A percentile compares a stretch with the other conserved stretches of the same genome.
These are phyloP conservation scores for Hypomecis punctinalis DNA, from an alignment of 2,888 invertebrate species.

Conservation along the genomic window DNA sequence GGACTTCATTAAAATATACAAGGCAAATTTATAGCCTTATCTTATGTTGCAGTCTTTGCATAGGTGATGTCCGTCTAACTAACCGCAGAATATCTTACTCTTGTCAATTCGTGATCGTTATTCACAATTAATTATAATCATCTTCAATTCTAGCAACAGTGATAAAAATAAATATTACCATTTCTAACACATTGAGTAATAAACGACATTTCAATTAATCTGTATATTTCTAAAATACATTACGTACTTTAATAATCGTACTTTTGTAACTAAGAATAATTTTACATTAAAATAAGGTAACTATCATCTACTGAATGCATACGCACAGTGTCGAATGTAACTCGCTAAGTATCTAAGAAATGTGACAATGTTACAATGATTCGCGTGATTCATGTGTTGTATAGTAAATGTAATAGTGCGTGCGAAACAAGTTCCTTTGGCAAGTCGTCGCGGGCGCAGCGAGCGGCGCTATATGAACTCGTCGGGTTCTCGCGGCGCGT, in stretches of 20 bases:
- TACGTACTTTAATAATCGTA: slow-evolving; percentile 14
- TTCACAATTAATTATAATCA: slow-evolving; percentile 36
- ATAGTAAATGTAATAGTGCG: slow-evolving; percentile 33
- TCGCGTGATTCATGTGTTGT: slow-evolving; percentile 1
- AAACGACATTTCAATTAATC: slow-evolving; percentile 36
- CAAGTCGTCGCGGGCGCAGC: slow-evolving; percentile 47
- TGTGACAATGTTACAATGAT: slow-evolving; percentile 29
- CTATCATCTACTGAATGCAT: slow-evolving; percentile 37
- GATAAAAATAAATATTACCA: slow-evolving; percentile 12
- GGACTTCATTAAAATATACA: slow-evolving; percentile 16
- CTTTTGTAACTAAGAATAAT: slow-evolving; percentile 35
- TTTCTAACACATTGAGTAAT: slow-evolving; percentile 23
- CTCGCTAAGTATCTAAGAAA: slow-evolving; percentile 12
- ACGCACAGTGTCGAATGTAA: slow-evolving; percentile 23
- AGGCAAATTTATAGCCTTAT: slow-evolving; percentile 23
- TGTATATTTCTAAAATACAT: slow-evolving; percentile 43
- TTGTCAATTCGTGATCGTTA: slow-evolving; percentile 33
- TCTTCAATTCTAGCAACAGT: slow-evolving; percentile 28
- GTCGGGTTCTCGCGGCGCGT: slow-evolving; percentile 96
- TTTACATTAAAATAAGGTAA: slow-evolving; percentile 34
- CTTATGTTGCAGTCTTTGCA: slow-evolving; percentile 27
- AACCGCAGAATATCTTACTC: slow-evolving; percentile 39
- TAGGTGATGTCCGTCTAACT: slow-evolving; percentile 14
- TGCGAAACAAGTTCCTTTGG: slow-evolving; percentile 53
- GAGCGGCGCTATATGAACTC: slow-evolving; percentile 88